Conservation (phyloP, 2,888 invertebrate genomes). For the Philaethria dido region DNA sequence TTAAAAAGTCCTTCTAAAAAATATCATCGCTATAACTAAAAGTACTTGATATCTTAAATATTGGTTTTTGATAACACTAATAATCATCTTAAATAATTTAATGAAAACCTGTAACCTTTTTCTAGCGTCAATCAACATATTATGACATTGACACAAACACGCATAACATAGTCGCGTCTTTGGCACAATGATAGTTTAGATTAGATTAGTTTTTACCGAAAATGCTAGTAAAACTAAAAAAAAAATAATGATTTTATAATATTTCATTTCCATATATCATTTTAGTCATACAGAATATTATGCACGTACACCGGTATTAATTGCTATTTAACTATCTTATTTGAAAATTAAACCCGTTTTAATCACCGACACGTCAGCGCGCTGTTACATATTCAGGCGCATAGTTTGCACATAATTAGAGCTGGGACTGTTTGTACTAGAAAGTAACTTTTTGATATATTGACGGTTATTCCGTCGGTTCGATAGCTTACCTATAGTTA, state of each 20-base stretch:
- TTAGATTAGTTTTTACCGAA: no score
- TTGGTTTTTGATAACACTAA: no score
- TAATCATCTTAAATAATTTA: background rate
- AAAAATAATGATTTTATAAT: background rate
- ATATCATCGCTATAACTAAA: no score
- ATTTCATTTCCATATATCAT: background rate
- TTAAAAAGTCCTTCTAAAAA: no score
- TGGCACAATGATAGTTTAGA: no score
- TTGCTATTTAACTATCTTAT: slow-evolving; percentile 1
- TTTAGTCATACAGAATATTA: background rate
- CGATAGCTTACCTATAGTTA: background rate
- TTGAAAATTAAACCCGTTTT: slow-evolving; percentile 21
- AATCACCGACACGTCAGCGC: slow-evolving; percentile 34
- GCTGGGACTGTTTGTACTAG: slow-evolving; percentile 33
- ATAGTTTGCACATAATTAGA: slow-evolving; percentile 43
- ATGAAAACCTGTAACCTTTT: background rate
- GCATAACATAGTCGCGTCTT: no score
- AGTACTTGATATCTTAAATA: no score
- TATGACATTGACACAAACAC: no score
- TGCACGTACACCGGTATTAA: background rate
- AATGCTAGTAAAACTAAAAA: background rate
- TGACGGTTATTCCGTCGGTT: slow-evolving; percentile 27
- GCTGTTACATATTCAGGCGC: slow-evolving; percentile 31
- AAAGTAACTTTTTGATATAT: slow-evolving; percentile 39
- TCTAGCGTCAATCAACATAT: no score